Evolutionary conservation across 2,888 invertebrate species (phyloP), one percentile per base, ranked within the genome.

Genomic region (Trileptium ribeirensis): DNA sequence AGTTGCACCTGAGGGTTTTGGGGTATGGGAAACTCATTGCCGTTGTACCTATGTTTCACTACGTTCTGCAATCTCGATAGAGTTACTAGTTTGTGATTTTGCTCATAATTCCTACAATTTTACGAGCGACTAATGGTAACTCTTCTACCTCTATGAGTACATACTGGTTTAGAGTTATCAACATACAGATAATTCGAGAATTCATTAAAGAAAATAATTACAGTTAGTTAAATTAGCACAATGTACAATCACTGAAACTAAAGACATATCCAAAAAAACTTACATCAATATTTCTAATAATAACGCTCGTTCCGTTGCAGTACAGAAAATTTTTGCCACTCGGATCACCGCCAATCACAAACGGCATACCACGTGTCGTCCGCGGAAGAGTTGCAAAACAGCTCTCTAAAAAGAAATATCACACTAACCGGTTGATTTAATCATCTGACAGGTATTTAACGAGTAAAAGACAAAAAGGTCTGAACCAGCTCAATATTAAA

Each of bases 261-360:
- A n/a, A n/a, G n/a, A n/a, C n/a, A n/a, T n/a, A n/a, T n/a, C n/a
- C 81, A 83, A 82, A 39, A 67, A 74, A 36, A 89, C 90, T 91
- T 89, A 94, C 94, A 87, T 95, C 94, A 86, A 98, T 95, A 90
- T 97, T 94, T 85, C 98, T 92, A 88, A 99, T 98, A 88, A 97
- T 95, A 84, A 99, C 97, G 86, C 95, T 97, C 89, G 97, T 96
- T 84, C 97, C 97, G 91, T 97, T 97, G 83, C 96, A 94, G 89
- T 99, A 99, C 79, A 99, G 92, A 90, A 99, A 95, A 88, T 94
- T 97, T 88, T 95, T 95, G 79, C 97, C 97, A 90, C 97, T 97
- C 1, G 98, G 97, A 91, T 97, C 97, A 67, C 94, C 94, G 82
- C 96, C 96, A 86, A 99, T 90, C 80, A 98, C 97, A 86, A 98